Conservation (phyloP, 2,113 vertebrate genomes). For the Corynorhinus townsendii region DNA sequence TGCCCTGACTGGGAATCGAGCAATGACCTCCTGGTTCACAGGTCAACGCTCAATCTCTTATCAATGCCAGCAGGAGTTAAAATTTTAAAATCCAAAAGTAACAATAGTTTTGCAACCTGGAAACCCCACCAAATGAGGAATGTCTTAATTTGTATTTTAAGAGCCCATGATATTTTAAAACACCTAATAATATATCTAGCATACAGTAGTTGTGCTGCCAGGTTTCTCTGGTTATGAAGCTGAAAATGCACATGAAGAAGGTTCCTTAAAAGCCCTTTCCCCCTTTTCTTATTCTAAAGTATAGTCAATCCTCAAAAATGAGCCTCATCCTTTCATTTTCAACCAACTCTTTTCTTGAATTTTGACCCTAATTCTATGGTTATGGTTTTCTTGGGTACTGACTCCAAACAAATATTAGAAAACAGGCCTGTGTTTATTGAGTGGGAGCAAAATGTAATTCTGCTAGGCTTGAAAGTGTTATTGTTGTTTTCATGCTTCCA, state of each 20-base stretch:
- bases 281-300: neutral
- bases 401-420: conserved; percentile 13
- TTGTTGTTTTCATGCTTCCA: neutral
- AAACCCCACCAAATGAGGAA: neutral
- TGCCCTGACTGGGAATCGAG: no score
- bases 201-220: no score
- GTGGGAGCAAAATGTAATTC: neutral
- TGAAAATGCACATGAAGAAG: neutral
- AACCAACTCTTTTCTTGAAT: neutral
- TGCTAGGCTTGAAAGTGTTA: neutral
- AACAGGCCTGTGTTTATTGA: neutral
- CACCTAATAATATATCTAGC: no score
- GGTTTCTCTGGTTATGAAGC: neutral
- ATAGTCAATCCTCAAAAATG: neutral
- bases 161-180: fast-evolving
- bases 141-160: neutral
- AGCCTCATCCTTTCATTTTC: neutral
- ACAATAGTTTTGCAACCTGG: neutral
- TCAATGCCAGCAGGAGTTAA: neutral
- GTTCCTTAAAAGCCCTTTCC: neutral
- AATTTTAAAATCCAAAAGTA: neutral
- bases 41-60: no score
- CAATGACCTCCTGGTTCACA: no score
- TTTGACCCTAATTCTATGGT: neutral
- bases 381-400: neutral